Evolutionary conservation across 2,888 invertebrate species (phyloP).

Genomic region (Drosophila antonietae): DNA sequence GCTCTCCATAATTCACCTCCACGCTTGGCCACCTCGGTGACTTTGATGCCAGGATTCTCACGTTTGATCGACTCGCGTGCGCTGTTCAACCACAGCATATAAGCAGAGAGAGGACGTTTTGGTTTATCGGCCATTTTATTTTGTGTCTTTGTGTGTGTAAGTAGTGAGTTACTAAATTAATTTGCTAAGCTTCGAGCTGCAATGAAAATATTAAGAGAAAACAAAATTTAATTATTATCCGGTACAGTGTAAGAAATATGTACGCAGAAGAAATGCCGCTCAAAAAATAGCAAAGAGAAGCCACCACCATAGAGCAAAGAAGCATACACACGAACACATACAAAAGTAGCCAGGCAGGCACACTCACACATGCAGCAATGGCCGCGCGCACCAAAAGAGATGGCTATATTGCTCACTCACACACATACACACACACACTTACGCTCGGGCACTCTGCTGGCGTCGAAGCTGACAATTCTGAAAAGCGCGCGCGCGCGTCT

Average conservation of each 20-base stretch:
- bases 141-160: slow-evolving; percentile 35
- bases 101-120: slow-evolving; percentile 96
- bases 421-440: not conserved
- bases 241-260: not conserved
- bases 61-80: slow-evolving; percentile 94
- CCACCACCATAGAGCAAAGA: slow-evolving; percentile 44
- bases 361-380: slow-evolving; percentile 34
- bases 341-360: slow-evolving; percentile 9
- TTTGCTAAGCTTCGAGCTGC: slow-evolving; percentile 66
- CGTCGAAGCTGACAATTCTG: slow-evolving; percentile 34
- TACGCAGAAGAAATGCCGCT: slow-evolving; percentile 20
- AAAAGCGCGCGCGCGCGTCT: slow-evolving; percentile 72
- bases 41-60: slow-evolving; percentile 94
- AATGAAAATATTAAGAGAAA: slow-evolving; percentile 14
- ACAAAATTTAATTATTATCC: slow-evolving; percentile 20
- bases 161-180: slow-evolving; percentile 59
- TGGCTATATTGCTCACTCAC: slow-evolving; percentile 46
- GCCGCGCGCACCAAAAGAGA: slow-evolving; percentile 57
- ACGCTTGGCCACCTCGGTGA: slow-evolving; percentile 97
- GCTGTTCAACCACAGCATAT: slow-evolving; percentile 97
- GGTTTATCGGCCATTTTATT: slow-evolving; percentile 93
- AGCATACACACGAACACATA: slow-evolving; percentile 14
- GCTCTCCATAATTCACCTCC: slow-evolving; percentile 98
- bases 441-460: slow-evolving; percentile 1
- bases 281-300: slow-evolving; percentile 31